Base-by-base conservation (phyloP, 2,113 vertebrate species). In the Tragelaphus imberbis region DNA sequence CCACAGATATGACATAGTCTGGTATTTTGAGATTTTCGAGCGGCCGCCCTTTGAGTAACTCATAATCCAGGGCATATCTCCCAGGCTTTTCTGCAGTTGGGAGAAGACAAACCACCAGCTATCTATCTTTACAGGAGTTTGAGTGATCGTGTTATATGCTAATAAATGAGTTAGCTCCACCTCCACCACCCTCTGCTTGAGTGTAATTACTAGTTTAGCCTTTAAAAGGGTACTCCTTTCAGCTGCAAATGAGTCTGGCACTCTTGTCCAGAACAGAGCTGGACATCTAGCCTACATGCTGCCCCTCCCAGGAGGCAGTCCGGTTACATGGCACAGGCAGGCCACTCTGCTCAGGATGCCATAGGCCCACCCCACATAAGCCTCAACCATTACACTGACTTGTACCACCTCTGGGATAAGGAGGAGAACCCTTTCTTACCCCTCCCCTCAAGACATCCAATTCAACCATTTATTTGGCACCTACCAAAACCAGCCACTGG, bases 211-310 rank as follows among this genome's bases (percentile, higher is more conserved):
- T 71, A 36, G 53, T 27, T 47, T 63, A 87, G 88, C 56, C n/a
- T 88, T 97, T 88, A 89, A 90, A 90, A 91, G 81, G 81, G 21
- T 77, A 93, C 89, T 79, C 80, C 90, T 85, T 95, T 65, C 68
- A 27, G 27, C 80, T 97, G 68, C 88, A 91, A 86, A 87, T 44
- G 53, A 87, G n/a, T 51, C 27, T 89, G 94, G 86, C 47, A 63
- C n/a, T 96, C 6, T 6, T 25, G 44, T 53, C 63, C 84, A 93
- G 93, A 80, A 68, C 33, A 58, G n/a, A 90, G 56, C 21, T 59
- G 96, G 65, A 51, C 81, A 90, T 17, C 75, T 49, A 82, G 36
- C 51, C 44, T 7, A 33, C 4, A 33, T 17, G 40, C 91, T 25
- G 79, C 30, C 63, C 84, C 27, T 82, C 71, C 85, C 9, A 2